Evolutionary conservation across 2,797 vertebrate genomes (phyloP), one percentile per base, ranked within the genome.

Genomic region (Brotula barbata): DNA sequence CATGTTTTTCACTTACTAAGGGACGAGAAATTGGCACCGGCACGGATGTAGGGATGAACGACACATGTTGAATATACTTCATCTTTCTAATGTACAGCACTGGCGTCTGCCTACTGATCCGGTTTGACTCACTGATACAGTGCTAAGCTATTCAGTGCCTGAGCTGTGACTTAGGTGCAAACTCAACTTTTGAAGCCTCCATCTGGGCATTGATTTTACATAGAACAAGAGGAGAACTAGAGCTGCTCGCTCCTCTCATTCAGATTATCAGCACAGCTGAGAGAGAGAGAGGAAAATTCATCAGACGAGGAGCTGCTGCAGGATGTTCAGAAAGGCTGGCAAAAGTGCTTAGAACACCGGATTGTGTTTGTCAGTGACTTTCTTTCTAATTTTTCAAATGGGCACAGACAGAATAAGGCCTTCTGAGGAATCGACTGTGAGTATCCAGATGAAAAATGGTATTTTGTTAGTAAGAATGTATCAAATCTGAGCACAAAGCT

Each of bases 401-500:
- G 59, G 70, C 60, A 74, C 55, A 61, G 71, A 71, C 75, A 68
- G 70, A 80, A 69, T 51, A 50, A 65, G 49, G 72, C 62, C 81
- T 79, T 51, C 45, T 61, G 84, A 81, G 81, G 81, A 82, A 85
- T 84, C 62, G 74, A 69, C 55, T 39, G 64, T 47, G 50, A 31
- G 7, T 75, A 57, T 67, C 71, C 47, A 59, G 54, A 76, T 74
- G 34, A 76, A 61, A 77, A 75, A 60, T 51, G 66, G 22, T 54
- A 33, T 56, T 76, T 25, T 64, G 67, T 74, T 80, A 42, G 28
- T 17, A 49, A 41, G 50, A 66, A 57, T 60, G 45, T 44, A 64
- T 43, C 49, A 54, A 77, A 73, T 82, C 66, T 55, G 22, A 7
- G 54, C 41, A 45, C 68, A 65, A 47, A 56, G 39, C 51, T 19